A percentile compares a stretch with the other conserved stretches of the same genome.
phyloP scores from a whole-genome alignment of 2,797 vertebrate species.

The Carapus acus region DNA sequence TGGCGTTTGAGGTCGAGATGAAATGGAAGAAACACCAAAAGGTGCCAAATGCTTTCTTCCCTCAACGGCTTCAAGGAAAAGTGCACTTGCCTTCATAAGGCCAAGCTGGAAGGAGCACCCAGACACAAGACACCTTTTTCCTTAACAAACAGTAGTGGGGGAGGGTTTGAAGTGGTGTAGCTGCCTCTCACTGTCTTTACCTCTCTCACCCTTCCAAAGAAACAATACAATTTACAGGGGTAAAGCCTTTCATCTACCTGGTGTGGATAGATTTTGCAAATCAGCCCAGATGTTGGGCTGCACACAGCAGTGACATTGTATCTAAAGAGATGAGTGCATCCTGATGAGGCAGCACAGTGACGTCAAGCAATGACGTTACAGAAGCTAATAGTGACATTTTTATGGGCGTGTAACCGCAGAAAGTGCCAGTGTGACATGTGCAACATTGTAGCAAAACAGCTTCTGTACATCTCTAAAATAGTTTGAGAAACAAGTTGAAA shows the following conservation, averaged over 20 bases:
- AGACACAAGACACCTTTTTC: conserved; percentile 59
- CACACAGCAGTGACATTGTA: no score
- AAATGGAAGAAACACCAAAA: conserved; percentile 45
- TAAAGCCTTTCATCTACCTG: conserved; percentile 29
- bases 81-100: conserved; percentile 59
- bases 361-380: no score
- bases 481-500: no score
- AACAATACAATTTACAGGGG: conserved; percentile 36
- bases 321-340: no score
- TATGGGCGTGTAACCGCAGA: no score
- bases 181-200: conserved; percentile 31
- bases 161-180: conserved; percentile 49
- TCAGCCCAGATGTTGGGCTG: no score
- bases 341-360: no score
- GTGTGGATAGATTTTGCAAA: no score
- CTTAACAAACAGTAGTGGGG: conserved; percentile 52
- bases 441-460: no score
- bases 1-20: conserved; percentile 41
- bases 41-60: conserved; percentile 54
- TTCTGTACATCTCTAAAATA: no score
- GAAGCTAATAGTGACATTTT: no score
- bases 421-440: no score
- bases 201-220: conserved; percentile 46
- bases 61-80: conserved; percentile 59
- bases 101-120: conserved; percentile 55